Evolutionary conservation across 2,113 vertebrate genomes (phyloP), one percentile per base, ranked within the genome.

Genomic region (Fregetta grallaria): DNA sequence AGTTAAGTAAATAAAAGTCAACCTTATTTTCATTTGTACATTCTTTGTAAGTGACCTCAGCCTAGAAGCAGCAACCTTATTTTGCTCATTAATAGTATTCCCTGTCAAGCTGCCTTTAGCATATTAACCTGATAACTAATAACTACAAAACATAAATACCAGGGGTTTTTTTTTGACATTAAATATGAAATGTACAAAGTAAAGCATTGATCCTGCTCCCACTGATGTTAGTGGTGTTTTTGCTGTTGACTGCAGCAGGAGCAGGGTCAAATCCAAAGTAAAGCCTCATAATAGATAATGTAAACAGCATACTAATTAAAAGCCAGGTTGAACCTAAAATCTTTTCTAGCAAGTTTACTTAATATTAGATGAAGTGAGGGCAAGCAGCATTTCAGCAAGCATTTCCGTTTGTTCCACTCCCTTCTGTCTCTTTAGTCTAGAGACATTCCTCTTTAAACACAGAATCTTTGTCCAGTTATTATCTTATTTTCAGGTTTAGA

Each of bases 1-100:
- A 98, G 98, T 98, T 98, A 98, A 98, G 98, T 98, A 98, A 98
- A 98, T 98, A 98, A 97, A 98, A 98, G 98, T 97, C 97, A 98
- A 98, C 98, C 98, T 98, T 98, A 96, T 98, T 98, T 98, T 98
- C 96, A 96, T 98, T 97, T 97, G 94, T 98, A 97, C 92, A 97
- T 98, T 98, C 97, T 98, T 98, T 98, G 96, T 97, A 98, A 97
- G 95, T 97, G 98, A 98, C 97, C 97, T 98, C 97, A 97, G 96
- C 94, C 96, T 93, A 98, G 97, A 98, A 98, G 96, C 95, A 95
- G 95, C 89, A 97, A 97, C 97, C 96, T 98, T 98, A 97, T 98
- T 98, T 93, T 97, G 79, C 97, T 98, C 94, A 98, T 98, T 98
- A 98, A 98, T 98, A 97, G 96, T 96, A 93, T 93, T 97, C 92